Evolutionary conservation across 2,888 invertebrate species (phyloP).

Genomic region (Cataglyphis albicans): DNA sequence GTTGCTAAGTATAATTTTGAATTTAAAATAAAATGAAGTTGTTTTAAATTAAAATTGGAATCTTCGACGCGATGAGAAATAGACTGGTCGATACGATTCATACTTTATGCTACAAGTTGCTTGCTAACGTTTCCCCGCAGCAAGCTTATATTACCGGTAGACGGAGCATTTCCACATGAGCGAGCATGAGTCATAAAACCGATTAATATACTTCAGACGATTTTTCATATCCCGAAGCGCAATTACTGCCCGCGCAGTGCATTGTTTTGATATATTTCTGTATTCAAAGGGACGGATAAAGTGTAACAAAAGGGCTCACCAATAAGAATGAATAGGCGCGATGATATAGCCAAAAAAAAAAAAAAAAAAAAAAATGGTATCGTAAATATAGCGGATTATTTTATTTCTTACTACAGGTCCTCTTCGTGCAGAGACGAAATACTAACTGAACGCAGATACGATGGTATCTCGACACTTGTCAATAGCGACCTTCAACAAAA

Average conservation of each 20-base stretch:
- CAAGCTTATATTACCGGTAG: conserved; percentile 36
- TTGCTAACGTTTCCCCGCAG: conserved; percentile 19
- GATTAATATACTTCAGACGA: conserved; percentile 46
- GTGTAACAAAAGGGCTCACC: conserved; percentile 2
- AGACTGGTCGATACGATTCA: conserved; percentile 30
- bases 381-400: neutral
- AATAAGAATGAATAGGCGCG: neutral
- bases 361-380: neutral
- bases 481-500: neutral
- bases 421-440: neutral
- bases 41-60: conserved; percentile 18
- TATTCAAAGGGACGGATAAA: neutral
- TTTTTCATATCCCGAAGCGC: conserved; percentile 39
- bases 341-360: neutral
- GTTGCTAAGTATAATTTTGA: neutral
- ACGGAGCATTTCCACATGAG: conserved; percentile 44
- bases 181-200: conserved; percentile 49
- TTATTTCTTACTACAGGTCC: neutral
- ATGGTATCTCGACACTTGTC: neutral
- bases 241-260: conserved; percentile 1
- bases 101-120: conserved; percentile 33
- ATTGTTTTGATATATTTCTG: conserved; percentile 35
- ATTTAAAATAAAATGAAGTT: neutral
- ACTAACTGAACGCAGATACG: neutral
- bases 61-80: conserved; percentile 22